Conservation (phyloP, 2,113 vertebrate species). For the Mesembrinibis cayennensis region DNA sequence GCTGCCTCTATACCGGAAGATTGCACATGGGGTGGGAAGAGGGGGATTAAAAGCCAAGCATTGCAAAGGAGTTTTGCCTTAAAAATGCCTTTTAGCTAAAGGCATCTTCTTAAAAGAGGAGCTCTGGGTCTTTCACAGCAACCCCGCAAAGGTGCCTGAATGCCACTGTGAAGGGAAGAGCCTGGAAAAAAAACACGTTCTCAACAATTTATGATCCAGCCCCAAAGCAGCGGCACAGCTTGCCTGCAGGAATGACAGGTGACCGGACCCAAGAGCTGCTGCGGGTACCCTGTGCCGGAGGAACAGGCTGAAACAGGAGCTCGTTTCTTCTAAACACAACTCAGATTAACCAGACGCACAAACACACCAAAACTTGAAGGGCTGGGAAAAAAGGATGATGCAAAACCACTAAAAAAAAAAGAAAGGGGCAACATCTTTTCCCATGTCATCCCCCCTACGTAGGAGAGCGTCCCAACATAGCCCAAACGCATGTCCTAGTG, state of each 20-base stretch:
- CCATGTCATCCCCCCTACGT: rapidly evolving
- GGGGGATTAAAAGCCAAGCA: neutral
- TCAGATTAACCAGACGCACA: neutral
- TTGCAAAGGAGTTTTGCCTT: neutral
- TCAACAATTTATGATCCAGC: neutral
- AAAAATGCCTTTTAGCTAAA: neutral
- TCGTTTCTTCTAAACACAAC: neutral
- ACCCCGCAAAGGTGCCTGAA: neutral
- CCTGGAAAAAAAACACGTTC: neutral
- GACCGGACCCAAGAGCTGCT: neutral
- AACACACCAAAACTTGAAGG: neutral
- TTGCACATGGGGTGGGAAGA: neutral
- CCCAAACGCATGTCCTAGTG: neutral
- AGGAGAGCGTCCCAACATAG: neutral
- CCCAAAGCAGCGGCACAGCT: neutral
- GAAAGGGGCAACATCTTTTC: neutral
- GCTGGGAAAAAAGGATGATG: rapidly evolving
- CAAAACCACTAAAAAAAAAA: neutral
- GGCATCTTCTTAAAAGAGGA: neutral
- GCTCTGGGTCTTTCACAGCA: neutral
- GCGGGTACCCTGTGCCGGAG: neutral
- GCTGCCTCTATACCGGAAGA: neutral
- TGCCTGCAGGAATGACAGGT: rapidly evolving
- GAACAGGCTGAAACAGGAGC: neutral
- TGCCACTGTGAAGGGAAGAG: neutral